Evolutionary conservation across 2,113 vertebrate genomes (phyloP).

Genomic region (Pachyramphus minor): DNA sequence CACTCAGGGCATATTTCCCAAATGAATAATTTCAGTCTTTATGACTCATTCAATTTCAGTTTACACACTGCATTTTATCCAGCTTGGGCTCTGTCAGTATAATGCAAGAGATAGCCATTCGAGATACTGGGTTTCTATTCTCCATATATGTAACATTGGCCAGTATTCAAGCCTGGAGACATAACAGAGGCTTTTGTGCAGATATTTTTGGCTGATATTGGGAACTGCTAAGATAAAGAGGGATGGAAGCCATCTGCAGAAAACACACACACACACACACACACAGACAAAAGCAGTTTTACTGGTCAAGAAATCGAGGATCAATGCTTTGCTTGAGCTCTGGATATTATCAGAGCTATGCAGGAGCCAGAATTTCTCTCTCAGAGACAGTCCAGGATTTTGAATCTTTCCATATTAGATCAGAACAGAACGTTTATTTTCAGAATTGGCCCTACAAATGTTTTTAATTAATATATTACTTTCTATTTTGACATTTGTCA

Average conservation of each 20-base stretch:
- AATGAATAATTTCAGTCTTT: constrained; percentile 37
- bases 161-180: not conserved
- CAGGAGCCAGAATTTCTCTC: constrained; percentile 5
- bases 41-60: constrained; percentile 16
- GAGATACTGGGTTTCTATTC: constrained; percentile 1
- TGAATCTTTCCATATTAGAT: constrained; percentile 10
- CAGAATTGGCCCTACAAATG: not conserved
- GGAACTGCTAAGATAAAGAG: constrained; percentile 13
- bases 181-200: constrained; percentile 50
- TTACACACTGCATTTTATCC: constrained; percentile 9
- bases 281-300: constrained; percentile 12
- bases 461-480: constrained; percentile 23
- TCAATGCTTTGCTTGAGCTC: constrained; percentile 9
- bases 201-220: constrained; percentile 50
- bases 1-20: constrained; percentile 21
- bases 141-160: constrained; percentile 21
- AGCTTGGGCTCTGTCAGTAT: not conserved
- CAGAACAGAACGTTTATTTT: not conserved
- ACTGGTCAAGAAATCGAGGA: not conserved
- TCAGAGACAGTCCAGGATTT: not conserved
- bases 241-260: constrained; percentile 38
- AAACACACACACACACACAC: not conserved
- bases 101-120: not conserved
- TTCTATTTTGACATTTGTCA: not conserved
- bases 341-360: constrained; percentile 29